Evolutionary conservation across 2,888 invertebrate genomes (phyloP), one percentile per base, ranked within the genome.

Genomic region (Philaethria dido): DNA sequence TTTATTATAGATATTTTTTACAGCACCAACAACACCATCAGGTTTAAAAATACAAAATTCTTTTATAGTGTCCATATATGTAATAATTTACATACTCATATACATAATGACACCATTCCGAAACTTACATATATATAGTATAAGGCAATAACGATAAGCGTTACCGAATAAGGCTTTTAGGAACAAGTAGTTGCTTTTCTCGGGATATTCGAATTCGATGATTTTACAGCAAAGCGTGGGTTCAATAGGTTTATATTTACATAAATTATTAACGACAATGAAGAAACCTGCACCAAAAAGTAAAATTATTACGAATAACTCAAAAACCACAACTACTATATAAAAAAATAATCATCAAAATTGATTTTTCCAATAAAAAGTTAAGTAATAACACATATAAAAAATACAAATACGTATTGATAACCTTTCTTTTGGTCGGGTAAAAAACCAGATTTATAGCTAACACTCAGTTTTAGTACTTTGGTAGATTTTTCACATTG

Each of bases 201-300:
- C 33, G 33, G 11, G 18, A 11, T n/a, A 33, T 16, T 14, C 60
- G 8, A 45, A 25, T 33, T 45, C 13, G 60, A 33, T 8, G n/a
- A 25, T 60, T 45, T 60, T 45, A 22, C 45, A 59, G 42, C 9
- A 29, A 60, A n/a, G 29, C 45, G 60, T 45, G 45, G 60, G 60
- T 25, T 42, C 13, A 6, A 16, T 18, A 52, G 18, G 14, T 4
- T 18, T 29, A 5, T 3, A n/a, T 44, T 8, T 16, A 59, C 6
- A 1, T 16, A n/a, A 42, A 29, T 59, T 5, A 5, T n/a, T n/a
- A n/a, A n/a, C n/a, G n/a, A n/a, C n/a, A n/a, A n/a, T n/a, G n/a
- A n/a, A n/a, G n/a, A n/a, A n/a, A n/a, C n/a, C n/a, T n/a, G n/a
- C n/a, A n/a, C n/a, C n/a, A n/a, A n/a, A n/a, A n/a, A n/a, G n/a